Conservation (phyloP, 2,797 vertebrate genomes). For the Danio choprae region DNA sequence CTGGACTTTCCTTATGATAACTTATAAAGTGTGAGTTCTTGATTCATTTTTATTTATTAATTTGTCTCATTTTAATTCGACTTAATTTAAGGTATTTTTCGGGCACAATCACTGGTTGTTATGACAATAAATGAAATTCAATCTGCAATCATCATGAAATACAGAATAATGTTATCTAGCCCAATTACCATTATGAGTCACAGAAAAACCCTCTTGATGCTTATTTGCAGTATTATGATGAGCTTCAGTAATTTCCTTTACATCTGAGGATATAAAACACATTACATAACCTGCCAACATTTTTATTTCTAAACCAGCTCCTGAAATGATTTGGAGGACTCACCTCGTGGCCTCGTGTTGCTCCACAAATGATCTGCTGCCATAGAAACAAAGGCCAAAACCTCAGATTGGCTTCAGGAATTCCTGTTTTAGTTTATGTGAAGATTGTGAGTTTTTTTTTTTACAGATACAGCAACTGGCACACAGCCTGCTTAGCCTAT, state of each 20-base stretch:
- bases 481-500: conserved; percentile 34
- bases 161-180: neutral
- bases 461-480: conserved; percentile 18
- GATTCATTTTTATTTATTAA: too few species aligned
- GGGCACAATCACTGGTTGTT: neutral
- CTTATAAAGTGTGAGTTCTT: too few species aligned
- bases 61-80: too few species aligned
- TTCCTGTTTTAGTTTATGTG: conserved; percentile 1
- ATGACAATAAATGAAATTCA: conserved; percentile 14
- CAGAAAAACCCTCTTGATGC: neutral
- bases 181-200: conserved; percentile 4
- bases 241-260: neutral
- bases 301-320: neutral
- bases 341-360: conserved; percentile 11
- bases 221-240: neutral
- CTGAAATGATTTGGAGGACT: conserved; percentile 16
- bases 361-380: conserved; percentile 30
- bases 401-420: conserved; percentile 17
- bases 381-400: conserved; percentile 40
- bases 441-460: conserved; percentile 29
- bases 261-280: neutral
- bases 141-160: neutral
- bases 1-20: too few species aligned
- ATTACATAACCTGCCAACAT: neutral
- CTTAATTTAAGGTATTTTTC: neutral